A percentile compares a stretch with the other conserved stretches of the same genome.
phyloP scores from a whole-genome alignment of 2,113 vertebrate genomes.

The Myotis lucifugus region DNA sequence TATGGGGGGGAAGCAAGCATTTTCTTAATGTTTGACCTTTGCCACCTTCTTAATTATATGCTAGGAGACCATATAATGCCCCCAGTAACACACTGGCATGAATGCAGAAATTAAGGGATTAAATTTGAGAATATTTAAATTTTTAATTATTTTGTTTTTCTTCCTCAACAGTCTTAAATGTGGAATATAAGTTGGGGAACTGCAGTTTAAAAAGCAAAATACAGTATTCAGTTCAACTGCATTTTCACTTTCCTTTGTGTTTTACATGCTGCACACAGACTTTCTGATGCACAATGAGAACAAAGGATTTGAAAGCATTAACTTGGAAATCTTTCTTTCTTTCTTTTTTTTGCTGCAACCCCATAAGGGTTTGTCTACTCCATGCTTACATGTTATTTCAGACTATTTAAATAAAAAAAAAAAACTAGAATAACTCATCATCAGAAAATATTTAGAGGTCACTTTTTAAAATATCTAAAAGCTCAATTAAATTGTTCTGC shows the following conservation, averaged over 20 bases:
- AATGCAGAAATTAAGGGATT: not conserved
- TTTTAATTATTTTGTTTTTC: slow-evolving; percentile 18
- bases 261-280: not conserved
- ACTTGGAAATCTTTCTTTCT: not conserved
- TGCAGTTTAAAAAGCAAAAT: slow-evolving; percentile 1
- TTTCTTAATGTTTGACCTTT: not conserved
- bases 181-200: not conserved
- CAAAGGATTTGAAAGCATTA: slow-evolving; percentile 65
- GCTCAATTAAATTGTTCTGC: slow-evolving; percentile 12
- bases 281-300: slow-evolving; percentile 65
- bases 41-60: not conserved
- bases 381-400: not conserved
- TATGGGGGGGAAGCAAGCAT: not conserved
- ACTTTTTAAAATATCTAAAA: slow-evolving; percentile 24
- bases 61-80: not conserved
- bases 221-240: not conserved
- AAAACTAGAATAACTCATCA: not conserved
- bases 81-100: not conserved
- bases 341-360: not conserved
- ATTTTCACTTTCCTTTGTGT: not conserved
- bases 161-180: not conserved
- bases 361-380: too few species aligned
- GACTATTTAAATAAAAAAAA: not conserved
- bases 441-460: slow-evolving; percentile 18
- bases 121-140: not conserved